A percentile compares a stretch with the other conserved stretches of the same genome.
Conservation (phyloP, 2,888 invertebrate genomes). For the Melanostoma mellinum region DNA sequence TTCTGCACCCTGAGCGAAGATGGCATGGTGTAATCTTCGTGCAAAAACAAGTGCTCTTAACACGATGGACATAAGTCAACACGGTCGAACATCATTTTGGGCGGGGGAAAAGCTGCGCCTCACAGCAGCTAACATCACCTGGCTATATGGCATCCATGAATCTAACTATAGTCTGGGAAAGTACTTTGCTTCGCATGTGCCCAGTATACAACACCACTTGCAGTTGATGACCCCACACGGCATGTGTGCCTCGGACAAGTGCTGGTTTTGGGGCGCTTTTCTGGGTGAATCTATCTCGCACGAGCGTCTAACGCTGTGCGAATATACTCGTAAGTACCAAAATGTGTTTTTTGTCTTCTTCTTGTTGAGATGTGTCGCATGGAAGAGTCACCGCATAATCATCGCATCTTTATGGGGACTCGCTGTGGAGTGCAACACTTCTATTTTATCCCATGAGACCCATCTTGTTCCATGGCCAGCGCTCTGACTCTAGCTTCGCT, state of each 20-base stretch:
- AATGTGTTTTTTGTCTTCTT: slow-evolving; percentile 14
- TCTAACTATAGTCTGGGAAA: slow-evolving; percentile 11
- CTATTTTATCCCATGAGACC: slow-evolving; percentile 14
- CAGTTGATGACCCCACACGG: slow-evolving; percentile 63
- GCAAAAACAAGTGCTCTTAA: slow-evolving; percentile 69
- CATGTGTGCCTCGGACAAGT: slow-evolving; percentile 55
- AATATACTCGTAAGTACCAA: neutral
- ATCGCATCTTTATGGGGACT: slow-evolving; percentile 56
- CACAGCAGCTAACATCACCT: slow-evolving; percentile 16
- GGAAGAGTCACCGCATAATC: slow-evolving; percentile 57
- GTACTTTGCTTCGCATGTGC: slow-evolving; percentile 38
- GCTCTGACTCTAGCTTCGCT: slow-evolving; percentile 26
- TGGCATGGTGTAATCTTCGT: slow-evolving; percentile 56
- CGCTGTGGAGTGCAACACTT: slow-evolving; percentile 30
- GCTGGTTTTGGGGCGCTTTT: slow-evolving; percentile 27
- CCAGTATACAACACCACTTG: neutral
- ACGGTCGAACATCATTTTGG: slow-evolving; percentile 57
- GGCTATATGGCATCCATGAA: slow-evolving; percentile 22
- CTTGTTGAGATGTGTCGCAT: slow-evolving; percentile 51
- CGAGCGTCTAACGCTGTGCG: slow-evolving; percentile 28
- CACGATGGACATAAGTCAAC: slow-evolving; percentile 71
- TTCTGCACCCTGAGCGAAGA: slow-evolving; percentile 42
- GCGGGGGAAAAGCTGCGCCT: slow-evolving; percentile 21
- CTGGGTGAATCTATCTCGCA: slow-evolving; percentile 31
- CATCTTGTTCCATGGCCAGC: slow-evolving; percentile 25